Evolutionary conservation across 2,797 vertebrate genomes (phyloP).

Genomic region (Menidia menidia): DNA sequence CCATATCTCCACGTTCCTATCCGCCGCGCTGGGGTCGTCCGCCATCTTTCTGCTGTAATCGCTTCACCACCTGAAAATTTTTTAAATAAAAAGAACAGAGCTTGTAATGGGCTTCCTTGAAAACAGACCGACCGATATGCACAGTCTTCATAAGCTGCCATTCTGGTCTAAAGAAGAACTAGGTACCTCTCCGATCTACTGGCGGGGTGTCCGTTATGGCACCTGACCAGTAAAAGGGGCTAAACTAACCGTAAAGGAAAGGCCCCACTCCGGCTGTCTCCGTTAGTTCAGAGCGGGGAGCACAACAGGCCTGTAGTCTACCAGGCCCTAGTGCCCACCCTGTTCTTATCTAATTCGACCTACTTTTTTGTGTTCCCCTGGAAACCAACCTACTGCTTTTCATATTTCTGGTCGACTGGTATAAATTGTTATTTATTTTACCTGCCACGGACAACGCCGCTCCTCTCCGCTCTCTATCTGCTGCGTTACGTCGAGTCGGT

Average conservation of each 20-base stretch:
- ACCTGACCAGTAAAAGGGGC: slow-evolving; percentile 64
- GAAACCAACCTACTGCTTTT: slow-evolving; percentile 15
- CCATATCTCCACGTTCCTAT: slow-evolving; percentile 99
- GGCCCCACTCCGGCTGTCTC: slow-evolving; percentile 49
- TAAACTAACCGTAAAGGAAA: slow-evolving; percentile 58
- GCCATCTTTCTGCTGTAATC: slow-evolving; percentile 92
- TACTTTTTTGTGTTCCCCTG: slow-evolving; percentile 54
- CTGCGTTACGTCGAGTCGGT: slow-evolving; percentile 72
- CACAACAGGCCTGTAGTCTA: slow-evolving; percentile 67
- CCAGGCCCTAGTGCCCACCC: slow-evolving; percentile 81
- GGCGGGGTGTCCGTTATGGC: slow-evolving; percentile 59
- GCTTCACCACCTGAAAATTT: slow-evolving; percentile 81
- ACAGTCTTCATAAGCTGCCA: not conserved
- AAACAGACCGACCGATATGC: not conserved
- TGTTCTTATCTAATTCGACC: slow-evolving; percentile 77
- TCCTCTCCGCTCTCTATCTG: slow-evolving; percentile 76
- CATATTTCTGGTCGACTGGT: not conserved
- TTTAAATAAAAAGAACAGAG: slow-evolving; percentile 28
- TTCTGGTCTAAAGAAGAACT: not conserved
- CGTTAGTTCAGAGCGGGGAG: slow-evolving; percentile 74
- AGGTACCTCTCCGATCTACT: slow-evolving; percentile 59
- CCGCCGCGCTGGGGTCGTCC: slow-evolving; percentile 98
- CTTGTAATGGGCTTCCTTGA: slow-evolving; percentile 4
- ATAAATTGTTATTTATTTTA: slow-evolving; percentile 44
- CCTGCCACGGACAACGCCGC: slow-evolving; percentile 84